Evolutionary conservation across 2,888 invertebrate genomes (phyloP).

Genomic region (Rapana venosa): DNA sequence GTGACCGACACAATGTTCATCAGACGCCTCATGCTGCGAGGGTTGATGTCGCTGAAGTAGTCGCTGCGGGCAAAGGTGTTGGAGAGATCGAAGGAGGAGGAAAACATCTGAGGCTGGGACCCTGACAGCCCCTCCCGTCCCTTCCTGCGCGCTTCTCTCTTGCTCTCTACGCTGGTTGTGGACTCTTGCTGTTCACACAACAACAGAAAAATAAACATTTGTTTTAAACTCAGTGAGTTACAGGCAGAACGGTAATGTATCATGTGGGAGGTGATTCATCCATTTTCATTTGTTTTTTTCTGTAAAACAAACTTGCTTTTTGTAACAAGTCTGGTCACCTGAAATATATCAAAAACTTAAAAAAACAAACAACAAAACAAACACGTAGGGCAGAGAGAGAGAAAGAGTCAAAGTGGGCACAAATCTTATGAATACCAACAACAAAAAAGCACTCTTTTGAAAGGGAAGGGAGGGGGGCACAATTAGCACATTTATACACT

Average conservation of each 20-base stretch:
- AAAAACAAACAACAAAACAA: too few species aligned
- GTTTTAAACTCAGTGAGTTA: too few species aligned
- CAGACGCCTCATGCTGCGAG: constrained; percentile 94
- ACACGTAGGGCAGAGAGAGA: too few species aligned
- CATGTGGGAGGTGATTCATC: too few species aligned
- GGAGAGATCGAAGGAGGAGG: constrained; percentile 73
- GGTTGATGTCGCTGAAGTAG: constrained; percentile 99
- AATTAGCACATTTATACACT: too few species aligned
- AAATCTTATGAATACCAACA: too few species aligned
- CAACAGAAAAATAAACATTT: too few species aligned
- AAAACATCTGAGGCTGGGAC: constrained; percentile 54
- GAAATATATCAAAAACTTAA: neutral
- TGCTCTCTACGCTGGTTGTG: constrained; percentile 45
- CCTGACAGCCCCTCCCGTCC: constrained; percentile 46
- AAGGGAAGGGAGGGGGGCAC: too few species aligned
- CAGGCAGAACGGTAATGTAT: too few species aligned
- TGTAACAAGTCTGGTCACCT: neutral
- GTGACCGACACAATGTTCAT: constrained; percentile 99
- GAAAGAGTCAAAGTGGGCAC: too few species aligned
- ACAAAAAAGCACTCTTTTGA: too few species aligned
- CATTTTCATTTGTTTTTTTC: neutral
- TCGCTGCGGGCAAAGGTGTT: constrained; percentile 90
- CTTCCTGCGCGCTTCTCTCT: constrained; percentile 32
- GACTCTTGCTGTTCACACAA: constrained; percentile 49
- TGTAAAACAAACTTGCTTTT: neutral